A percentile compares a stretch with the other conserved stretches of the same genome.
phyloP scores from a whole-genome alignment of 2,888 invertebrate species.

The Oligia fasciuncula region DNA sequence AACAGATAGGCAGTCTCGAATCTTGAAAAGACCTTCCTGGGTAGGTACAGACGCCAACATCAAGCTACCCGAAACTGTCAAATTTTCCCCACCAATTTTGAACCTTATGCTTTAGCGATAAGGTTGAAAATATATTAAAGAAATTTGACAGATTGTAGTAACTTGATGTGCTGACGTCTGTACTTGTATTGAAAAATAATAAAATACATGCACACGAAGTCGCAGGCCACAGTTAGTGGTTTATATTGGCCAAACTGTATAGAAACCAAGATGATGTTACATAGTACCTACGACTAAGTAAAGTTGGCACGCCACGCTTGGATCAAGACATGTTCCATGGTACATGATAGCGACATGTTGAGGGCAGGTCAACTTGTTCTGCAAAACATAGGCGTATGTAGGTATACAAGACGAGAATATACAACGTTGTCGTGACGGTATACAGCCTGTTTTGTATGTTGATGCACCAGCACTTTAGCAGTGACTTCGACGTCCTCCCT shows the following conservation, averaged over 20 bases:
- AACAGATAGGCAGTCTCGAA: not conserved
- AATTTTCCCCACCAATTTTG: too few relatives aligned
- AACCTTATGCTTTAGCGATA: too few relatives aligned
- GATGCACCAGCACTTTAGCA: not conserved
- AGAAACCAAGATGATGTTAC: not conserved
- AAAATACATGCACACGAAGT: not conserved
- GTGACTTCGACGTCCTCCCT: not conserved
- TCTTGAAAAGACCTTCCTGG: not conserved
- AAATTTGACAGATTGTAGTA: too few relatives aligned
- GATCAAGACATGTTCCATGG: slow-evolving; percentile 32
- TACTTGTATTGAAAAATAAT: not conserved
- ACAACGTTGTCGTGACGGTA: slow-evolving; percentile 3
- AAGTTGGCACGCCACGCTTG: slow-evolving; percentile 33
- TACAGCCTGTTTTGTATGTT: not conserved
- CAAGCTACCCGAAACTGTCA: too few relatives aligned
- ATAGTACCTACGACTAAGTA: not conserved
- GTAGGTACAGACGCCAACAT: not conserved
- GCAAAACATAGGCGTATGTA: slow-evolving; percentile 10
- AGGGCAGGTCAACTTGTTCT: slow-evolving; percentile 29
- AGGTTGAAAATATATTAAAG: too few relatives aligned
- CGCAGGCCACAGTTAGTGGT: not conserved
- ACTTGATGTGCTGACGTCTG: too few relatives aligned
- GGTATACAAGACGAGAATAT: not conserved
- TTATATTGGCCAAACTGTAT: not conserved
- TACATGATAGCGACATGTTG: slow-evolving; percentile 30